phyloP scores from a whole-genome alignment of 1,140 invertebrate genomes.

The Choristoneura fumiferana region DNA sequence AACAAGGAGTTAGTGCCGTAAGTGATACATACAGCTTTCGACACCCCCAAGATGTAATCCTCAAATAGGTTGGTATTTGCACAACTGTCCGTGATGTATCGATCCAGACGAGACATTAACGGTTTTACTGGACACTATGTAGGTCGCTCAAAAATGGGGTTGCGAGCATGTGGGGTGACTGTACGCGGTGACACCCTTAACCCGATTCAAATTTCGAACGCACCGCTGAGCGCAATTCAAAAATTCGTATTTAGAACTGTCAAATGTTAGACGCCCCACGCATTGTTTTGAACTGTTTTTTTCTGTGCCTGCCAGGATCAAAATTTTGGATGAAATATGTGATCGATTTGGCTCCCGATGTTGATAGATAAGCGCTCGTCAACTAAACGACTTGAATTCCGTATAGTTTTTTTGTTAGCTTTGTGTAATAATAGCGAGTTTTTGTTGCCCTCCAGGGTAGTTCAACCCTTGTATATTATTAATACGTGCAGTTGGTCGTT shows the following conservation, averaged over 20 bases:
- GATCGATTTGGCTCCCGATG: constrained; percentile 26
- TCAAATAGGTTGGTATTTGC: constrained; percentile 65
- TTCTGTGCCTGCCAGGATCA: constrained; percentile 31
- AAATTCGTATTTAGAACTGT: constrained; percentile 30
- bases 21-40: constrained; percentile 45
- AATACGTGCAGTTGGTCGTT: constrained; percentile 47
- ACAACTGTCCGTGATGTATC: constrained; percentile 66
- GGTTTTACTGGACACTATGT: constrained; percentile 66
- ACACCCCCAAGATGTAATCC: constrained; percentile 50
- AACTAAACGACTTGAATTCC: constrained; percentile 45
- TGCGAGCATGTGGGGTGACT: constrained; percentile 53
- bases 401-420: constrained; percentile 43
- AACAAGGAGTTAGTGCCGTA: constrained; percentile 31
- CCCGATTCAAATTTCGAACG: constrained; percentile 53
- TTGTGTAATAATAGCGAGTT: constrained; percentile 70
- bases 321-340: constrained; percentile 41
- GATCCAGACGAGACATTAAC: constrained; percentile 65
- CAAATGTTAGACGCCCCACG: constrained; percentile 45
- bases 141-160: constrained; percentile 66
- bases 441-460: constrained; percentile 58
- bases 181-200: constrained; percentile 56
- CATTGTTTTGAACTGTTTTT: constrained; percentile 65
- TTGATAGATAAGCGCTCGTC: constrained; percentile 60
- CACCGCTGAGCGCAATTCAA: not conserved
- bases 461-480: constrained; percentile 60